Evolutionary conservation across 2,797 vertebrate genomes (phyloP).

Genomic region (Cephalopachus bancanus): DNA sequence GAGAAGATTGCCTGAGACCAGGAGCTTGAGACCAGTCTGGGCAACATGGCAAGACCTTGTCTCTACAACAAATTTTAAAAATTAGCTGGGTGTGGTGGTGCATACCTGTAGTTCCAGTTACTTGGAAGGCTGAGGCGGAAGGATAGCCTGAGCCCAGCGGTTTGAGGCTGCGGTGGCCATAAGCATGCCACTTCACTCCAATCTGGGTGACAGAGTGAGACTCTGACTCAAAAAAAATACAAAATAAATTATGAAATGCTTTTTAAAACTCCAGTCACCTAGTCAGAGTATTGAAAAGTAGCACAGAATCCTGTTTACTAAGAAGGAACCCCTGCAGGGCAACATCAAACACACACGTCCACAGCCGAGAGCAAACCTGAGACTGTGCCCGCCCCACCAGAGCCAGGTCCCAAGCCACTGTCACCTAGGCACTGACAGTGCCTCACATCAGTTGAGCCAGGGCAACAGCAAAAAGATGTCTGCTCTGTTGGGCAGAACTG

Average conservation of each 20-base stretch:
- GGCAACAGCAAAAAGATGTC: no score
- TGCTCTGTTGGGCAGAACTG: no score
- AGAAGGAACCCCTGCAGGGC: neutral
- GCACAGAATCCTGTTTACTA: neutral
- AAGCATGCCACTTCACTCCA: no score
- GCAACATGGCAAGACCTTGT: neutral
- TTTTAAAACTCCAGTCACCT: neutral
- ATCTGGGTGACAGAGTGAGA: neutral
- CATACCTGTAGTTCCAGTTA: no score
- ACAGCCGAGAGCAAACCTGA: neutral
- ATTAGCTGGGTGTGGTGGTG: no score
- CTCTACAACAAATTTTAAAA: neutral
- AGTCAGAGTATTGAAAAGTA: neutral
- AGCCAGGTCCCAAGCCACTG: no score
- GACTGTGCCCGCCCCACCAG: neutral
- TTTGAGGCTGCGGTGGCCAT: no score
- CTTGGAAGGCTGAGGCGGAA: no score
- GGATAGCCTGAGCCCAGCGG: no score
- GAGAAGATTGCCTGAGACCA: neutral
- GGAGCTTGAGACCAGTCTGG: neutral
- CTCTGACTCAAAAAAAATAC: neutral
- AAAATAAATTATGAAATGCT: neutral
- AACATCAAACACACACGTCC: neutral
- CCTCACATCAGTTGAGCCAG: no score
- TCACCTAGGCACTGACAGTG: no score